Percentiles rank a stretch among this genome's conserved stretches.
Conservation (phyloP, 1,140 invertebrate species). For the Macrotrachela quadricornifera region DNA sequence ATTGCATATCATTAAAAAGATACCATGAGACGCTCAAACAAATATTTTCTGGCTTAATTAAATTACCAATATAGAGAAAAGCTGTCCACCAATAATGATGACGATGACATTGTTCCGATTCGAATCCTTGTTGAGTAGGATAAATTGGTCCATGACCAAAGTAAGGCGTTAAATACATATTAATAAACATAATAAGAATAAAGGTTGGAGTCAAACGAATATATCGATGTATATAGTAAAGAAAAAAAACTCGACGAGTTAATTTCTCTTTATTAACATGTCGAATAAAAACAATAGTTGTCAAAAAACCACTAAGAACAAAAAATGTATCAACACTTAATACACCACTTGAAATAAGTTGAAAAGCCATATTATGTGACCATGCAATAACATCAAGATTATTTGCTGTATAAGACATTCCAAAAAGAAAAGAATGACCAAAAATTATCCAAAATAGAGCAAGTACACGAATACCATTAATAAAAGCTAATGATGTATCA, state of each 20-base stretch:
- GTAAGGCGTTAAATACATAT: slow-evolving; percentile 15
- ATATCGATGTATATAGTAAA: slow-evolving; percentile 2
- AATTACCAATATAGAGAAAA: slow-evolving; percentile 58
- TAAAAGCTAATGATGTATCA: no score
- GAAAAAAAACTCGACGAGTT: neutral
- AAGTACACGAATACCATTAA: neutral
- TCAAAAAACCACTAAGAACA: slow-evolving; percentile 41
- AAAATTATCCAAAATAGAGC: no score
- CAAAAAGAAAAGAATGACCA: no score
- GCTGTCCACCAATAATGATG: slow-evolving; percentile 55
- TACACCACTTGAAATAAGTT: slow-evolving; percentile 43
- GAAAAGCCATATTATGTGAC: slow-evolving; percentile 10
- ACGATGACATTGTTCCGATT: slow-evolving; percentile 34
- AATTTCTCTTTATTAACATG: slow-evolving; percentile 21
- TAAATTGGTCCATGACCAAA: slow-evolving; percentile 19
- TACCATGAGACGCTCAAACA: slow-evolving; percentile 36
- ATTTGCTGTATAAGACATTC: no score
- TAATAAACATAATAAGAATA: slow-evolving; percentile 16
- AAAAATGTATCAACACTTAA: slow-evolving; percentile 77
- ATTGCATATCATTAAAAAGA: slow-evolving; percentile 55
- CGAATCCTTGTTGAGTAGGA: neutral
- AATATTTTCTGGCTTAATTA: slow-evolving; percentile 39
- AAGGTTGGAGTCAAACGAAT: slow-evolving; percentile 16
- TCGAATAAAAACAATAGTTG: slow-evolving; percentile 35
- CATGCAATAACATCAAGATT: no score